Evolutionary conservation across 2,113 vertebrate species (phyloP).

Genomic region (Bubo blakistoni): DNA sequence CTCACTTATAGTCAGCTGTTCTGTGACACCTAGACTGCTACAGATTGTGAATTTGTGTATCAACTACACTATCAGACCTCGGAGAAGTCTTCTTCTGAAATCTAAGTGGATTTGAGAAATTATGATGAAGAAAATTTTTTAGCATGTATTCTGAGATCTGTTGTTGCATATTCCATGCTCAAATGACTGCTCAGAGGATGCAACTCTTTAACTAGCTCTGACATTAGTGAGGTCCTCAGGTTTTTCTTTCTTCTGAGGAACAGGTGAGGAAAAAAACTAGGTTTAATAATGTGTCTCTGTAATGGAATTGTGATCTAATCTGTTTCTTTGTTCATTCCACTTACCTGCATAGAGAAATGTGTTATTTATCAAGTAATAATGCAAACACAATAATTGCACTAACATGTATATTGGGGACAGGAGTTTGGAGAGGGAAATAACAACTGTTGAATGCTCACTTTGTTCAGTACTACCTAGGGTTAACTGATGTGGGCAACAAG

Average conservation of each 20-base stretch:
- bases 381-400: background rate
- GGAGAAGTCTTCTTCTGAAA: background rate
- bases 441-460: background rate
- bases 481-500: background rate
- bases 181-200: background rate
- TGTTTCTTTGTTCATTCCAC: background rate
- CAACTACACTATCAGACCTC: background rate
- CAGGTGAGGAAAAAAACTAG: background rate
- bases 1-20: background rate
- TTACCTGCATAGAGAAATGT: background rate
- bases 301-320: background rate
- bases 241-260: background rate
- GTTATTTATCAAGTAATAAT: background rate
- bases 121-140: background rate
- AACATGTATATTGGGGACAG: background rate
- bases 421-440: background rate
- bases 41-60: background rate
- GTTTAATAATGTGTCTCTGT: background rate
- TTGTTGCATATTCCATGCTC: background rate
- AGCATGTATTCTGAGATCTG: background rate
- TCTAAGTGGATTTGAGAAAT: background rate
- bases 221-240: background rate
- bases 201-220: background rate
- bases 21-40: background rate
- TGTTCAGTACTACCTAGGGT: background rate